Conservation (phyloP, 2,797 vertebrate species). For the Otus scops region DNA sequence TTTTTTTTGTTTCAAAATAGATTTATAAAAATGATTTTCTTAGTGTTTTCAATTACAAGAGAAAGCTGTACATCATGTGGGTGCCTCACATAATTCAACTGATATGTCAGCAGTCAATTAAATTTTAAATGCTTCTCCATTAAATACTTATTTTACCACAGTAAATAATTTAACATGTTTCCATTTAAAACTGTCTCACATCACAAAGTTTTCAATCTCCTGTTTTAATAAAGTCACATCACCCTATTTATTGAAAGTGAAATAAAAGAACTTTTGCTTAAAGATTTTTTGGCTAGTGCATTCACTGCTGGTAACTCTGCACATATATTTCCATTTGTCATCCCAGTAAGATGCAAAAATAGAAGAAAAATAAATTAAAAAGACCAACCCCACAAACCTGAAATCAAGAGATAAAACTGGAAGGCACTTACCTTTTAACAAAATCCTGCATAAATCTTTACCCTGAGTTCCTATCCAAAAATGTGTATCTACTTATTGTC, state of each 20-base stretch:
- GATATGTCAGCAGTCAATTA: slow-evolving; percentile 52
- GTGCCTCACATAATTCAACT: not conserved
- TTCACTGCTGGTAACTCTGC: not conserved
- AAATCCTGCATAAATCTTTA: not conserved
- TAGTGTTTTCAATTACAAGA: not conserved
- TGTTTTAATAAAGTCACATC: not conserved
- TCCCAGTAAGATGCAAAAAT: not conserved
- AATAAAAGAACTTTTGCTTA: not conserved
- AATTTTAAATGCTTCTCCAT: slow-evolving; percentile 45
- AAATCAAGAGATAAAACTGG: not conserved
- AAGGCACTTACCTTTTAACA: not conserved
- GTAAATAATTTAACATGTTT: slow-evolving; percentile 43
- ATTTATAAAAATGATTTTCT: not conserved
- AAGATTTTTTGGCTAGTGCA: not conserved
- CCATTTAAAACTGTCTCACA: slow-evolving; percentile 39
- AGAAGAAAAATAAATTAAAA: not conserved
- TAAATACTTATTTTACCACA: slow-evolving; percentile 40
- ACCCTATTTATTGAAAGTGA: not conserved
- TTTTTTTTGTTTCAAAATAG: not conserved
- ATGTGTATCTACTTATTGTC: not conserved
- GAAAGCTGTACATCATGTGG: not conserved
- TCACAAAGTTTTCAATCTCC: slow-evolving; percentile 45
- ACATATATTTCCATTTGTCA: not conserved
- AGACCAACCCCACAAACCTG: not conserved
- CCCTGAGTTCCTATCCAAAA: not conserved